Percentiles rank a stretch among this genome's conserved stretches.
These are phyloP conservation scores for Epiblema foenella DNA, from an alignment of 2,888 invertebrate species.

Conservation along the genomic window DNA sequence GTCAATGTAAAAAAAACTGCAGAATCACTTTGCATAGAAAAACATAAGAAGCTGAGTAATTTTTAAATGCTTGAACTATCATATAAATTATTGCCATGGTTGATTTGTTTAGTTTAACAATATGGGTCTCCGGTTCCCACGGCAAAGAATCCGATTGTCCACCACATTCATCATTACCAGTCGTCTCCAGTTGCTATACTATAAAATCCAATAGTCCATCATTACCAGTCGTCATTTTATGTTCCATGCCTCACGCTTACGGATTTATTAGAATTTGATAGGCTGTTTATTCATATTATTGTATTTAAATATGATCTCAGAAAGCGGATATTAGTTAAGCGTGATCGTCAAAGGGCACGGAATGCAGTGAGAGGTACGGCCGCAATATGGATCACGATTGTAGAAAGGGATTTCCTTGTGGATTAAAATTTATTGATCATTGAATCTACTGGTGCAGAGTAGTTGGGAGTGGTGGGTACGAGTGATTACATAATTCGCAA, in stretches of 20 bases:
- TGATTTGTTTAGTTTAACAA: not conserved
- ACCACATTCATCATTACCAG: not conserved
- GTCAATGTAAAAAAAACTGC: not conserved
- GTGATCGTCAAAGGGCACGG: slow-evolving; percentile 45
- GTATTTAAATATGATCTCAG: slow-evolving; percentile 40
- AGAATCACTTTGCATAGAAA: too few species aligned
- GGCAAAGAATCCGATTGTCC: not conserved
- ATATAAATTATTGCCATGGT: not conserved
- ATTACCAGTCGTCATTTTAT: slow-evolving; percentile 11
- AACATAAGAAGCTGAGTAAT: too few species aligned
- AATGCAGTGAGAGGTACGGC: not conserved
- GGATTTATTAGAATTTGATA: slow-evolving; percentile 13
- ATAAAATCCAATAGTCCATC: not conserved
- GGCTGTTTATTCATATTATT: slow-evolving; percentile 5
- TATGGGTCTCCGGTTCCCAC: not conserved
- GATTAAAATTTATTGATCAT: slow-evolving; percentile 7
- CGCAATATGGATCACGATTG: slow-evolving; percentile 26
- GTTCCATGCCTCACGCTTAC: slow-evolving; percentile 9
- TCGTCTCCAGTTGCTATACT: not conserved
- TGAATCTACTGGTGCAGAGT: not conserved
- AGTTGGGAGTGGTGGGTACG: not conserved
- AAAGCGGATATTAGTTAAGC: slow-evolving; percentile 31
- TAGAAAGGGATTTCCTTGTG: slow-evolving; percentile 34
- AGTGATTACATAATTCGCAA: not conserved
- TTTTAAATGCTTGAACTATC: too few species aligned